Percentiles rank a stretch among this genome's conserved stretches.
Evolutionary conservation across 2,797 vertebrate genomes (phyloP).

Genomic region (Takifugu rubripes): DNA sequence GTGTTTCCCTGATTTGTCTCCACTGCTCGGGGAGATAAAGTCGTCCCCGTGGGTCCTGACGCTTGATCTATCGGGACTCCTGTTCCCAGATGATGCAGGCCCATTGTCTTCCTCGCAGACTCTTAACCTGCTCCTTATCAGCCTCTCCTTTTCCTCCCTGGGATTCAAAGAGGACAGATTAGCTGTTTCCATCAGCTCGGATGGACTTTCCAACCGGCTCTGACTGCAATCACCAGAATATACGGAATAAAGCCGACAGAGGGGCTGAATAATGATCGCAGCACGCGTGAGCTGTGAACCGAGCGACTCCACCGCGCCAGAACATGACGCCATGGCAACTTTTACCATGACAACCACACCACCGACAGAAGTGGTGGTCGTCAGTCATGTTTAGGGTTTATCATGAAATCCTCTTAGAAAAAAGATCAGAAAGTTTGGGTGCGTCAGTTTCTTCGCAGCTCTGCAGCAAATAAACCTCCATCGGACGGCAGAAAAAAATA

Average conservation of each 20-base stretch:
- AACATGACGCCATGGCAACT: too few relatives aligned
- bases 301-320: too few relatives aligned
- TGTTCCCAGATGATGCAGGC: conserved; percentile 54
- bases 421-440: too few relatives aligned
- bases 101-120: conserved; percentile 63
- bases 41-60: conserved; percentile 14
- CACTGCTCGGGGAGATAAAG: conserved; percentile 42
- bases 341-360: too few relatives aligned
- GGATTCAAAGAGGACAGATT: conserved; percentile 36
- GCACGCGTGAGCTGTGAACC: too few relatives aligned
- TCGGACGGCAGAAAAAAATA: too few relatives aligned
- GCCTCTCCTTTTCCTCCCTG: conserved; percentile 35
- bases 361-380: too few relatives aligned
- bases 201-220: background rate
- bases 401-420: too few relatives aligned
- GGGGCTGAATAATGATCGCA: too few relatives aligned
- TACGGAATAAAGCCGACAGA: background rate
- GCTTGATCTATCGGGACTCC: conserved; percentile 32
- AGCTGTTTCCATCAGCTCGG: conserved; percentile 27
- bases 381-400: too few relatives aligned
- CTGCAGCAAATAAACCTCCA: too few relatives aligned
- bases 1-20: conserved; percentile 37
- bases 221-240: background rate
- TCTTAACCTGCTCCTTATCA: conserved; percentile 56
- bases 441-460: too few relatives aligned